phyloP scores from a whole-genome alignment of 2,797 vertebrate genomes.

The Protosalanx chinensis region DNA sequence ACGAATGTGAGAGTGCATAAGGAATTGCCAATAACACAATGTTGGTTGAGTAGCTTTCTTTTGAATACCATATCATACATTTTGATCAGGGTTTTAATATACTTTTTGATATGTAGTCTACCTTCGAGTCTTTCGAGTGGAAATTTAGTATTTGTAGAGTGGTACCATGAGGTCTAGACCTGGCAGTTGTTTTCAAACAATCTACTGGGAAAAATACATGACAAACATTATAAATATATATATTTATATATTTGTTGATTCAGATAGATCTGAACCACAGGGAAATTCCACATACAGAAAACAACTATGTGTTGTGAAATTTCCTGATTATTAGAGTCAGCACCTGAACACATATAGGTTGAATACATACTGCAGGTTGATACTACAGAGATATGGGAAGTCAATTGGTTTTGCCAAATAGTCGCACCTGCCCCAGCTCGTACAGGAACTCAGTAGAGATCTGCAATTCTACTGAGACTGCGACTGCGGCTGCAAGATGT shows the following conservation, averaged over 20 bases:
- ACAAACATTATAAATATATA: background rate
- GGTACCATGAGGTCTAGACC: background rate
- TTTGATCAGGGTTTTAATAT: conserved; percentile 5
- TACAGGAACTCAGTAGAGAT: conserved; percentile 17
- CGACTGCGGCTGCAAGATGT: conserved; percentile 11
- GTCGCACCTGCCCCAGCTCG: background rate
- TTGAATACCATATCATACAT: background rate
- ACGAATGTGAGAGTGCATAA: background rate
- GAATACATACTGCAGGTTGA: conserved; percentile 3
- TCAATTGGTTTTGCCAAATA: background rate
- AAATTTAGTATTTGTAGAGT: conserved; percentile 1
- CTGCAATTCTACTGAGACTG: conserved; percentile 29
- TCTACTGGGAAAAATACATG: background rate
- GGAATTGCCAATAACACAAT: background rate
- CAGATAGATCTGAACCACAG: conserved; percentile 3
- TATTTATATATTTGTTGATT: conserved; percentile 1
- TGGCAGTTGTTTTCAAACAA: conserved; percentile 5
- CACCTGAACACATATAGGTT: background rate
- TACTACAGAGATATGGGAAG: background rate
- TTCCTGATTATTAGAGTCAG: background rate
- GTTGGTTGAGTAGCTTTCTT: background rate
- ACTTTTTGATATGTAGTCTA: conserved; percentile 2
- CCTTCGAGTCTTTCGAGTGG: background rate
- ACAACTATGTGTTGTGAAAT: conserved; percentile 3
- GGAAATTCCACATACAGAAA: conserved; percentile 10